Conservation (phyloP, 2,113 vertebrate species). For the Phylloscopus trochiloides region DNA sequence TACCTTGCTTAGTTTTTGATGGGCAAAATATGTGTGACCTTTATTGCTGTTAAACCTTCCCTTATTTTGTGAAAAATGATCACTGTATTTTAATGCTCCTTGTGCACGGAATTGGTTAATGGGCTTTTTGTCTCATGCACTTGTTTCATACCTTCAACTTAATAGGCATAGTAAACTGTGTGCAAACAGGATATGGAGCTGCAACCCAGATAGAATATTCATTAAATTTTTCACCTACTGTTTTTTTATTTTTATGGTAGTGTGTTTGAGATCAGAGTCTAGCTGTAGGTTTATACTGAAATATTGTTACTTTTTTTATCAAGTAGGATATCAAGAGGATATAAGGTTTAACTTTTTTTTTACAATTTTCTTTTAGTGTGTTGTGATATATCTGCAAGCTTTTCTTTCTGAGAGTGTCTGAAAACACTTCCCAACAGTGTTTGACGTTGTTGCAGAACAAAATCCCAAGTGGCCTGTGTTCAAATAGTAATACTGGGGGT, state of each 20-base stretch:
- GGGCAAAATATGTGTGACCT: not conserved
- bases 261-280: not conserved
- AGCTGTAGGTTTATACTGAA: not conserved
- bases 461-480: not conserved
- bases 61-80: not conserved
- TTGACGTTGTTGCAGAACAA: not conserved
- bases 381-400: not conserved
- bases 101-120: not conserved
- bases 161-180: not conserved
- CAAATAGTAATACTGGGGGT: not conserved
- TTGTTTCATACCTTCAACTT: not conserved
- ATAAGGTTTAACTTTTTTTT: not conserved
- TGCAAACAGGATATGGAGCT: not conserved
- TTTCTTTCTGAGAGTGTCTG: not conserved
- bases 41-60: rapidly evolving
- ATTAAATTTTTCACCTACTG: not conserved
- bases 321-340: not conserved
- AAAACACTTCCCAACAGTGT: not conserved
- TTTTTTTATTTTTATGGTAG: not conserved
- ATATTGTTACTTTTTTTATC: not conserved
- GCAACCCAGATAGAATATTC: not conserved
- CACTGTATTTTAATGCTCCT: not conserved
- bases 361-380: not conserved
- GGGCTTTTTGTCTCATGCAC: not conserved
- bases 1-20: not conserved